Percentiles rank a stretch among this genome's conserved stretches.
Conservation (phyloP, 2,888 invertebrate species). For the Geotrupes spiniger region DNA sequence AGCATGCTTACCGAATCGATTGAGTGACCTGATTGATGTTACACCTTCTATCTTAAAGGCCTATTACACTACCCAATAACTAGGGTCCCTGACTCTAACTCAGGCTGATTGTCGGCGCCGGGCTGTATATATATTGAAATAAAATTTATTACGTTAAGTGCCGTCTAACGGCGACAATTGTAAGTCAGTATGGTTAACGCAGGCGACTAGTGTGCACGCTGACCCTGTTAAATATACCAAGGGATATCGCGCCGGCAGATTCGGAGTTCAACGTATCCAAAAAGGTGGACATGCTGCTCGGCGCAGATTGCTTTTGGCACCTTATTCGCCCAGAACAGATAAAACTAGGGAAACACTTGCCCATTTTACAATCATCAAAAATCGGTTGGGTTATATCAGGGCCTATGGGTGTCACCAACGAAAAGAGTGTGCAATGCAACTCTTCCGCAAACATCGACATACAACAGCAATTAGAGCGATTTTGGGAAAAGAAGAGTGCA, state of each 20-base stretch:
- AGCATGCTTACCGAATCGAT: no score
- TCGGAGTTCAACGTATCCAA: background rate
- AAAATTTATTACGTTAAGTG: no score
- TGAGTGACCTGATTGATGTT: no score
- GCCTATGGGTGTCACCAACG: background rate
- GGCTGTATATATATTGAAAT: no score
- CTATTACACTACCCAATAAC: no score
- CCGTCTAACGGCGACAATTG: no score
- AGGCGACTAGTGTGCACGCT: no score
- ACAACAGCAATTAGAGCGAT: background rate
- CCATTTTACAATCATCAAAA: background rate
- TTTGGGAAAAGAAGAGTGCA: constrained; percentile 3
- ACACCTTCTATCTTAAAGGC: no score
- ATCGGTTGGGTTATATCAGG: constrained; percentile 1
- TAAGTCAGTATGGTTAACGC: no score
- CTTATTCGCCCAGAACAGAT: background rate
- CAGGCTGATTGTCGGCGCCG: no score
- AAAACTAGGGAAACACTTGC: background rate
- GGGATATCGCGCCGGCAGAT: background rate
- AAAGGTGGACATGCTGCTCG: background rate
- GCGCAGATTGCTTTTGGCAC: constrained; percentile 1
- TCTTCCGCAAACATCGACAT: background rate
- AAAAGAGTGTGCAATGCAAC: background rate
- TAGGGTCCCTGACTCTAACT: no score
- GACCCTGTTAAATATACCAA: constrained; percentile 6